Base-by-base conservation (phyloP, 2,888 invertebrate species). In the Ferrisia virgata region DNA sequence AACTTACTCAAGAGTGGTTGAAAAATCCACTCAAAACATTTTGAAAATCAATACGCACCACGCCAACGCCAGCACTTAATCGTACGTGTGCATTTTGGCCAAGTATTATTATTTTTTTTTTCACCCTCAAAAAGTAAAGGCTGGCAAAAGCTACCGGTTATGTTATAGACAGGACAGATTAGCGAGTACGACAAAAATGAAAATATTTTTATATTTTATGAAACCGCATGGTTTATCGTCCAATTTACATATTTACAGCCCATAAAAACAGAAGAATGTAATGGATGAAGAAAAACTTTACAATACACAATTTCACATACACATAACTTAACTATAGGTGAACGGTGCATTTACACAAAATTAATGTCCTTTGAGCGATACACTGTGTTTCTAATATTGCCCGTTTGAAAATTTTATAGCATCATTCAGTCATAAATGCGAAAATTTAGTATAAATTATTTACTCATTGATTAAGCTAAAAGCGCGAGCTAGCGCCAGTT, bases 201-300 rank as follows among this genome's bases (percentile, higher is more conserved):
- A 72, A 72, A 72, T 72, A 72, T 72, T 72, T 72, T 33, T 72
- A 72, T 72, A 31, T 72, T 72, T 72, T 36, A 72, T 72, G 72
- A 72, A 33, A 72, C 33, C 72, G 33, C 33, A 72, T 33, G 33
- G 72, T 72, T 72, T 72, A 72, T 72, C 18, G 33, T 72, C 72
- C 33, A 72, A 72, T 72, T 72, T 72, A 72, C 72, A 72, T 72
- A 72, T 72, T 72, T 72, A 72, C 72, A 72, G 72, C 33, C 72
- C 72, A 72, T 72, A 72, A 72, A 72, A 72, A 36, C 72, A 18
- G 33, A 72, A 72, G 33, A 72, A 64, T 64, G 58, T 64, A 64
- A 64, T 64, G 58, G 58, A 25, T 64, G 11, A 64, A 64, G 58
- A 28, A 64, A 64, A 64, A 64, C 25, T 64, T 64, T 64, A 64